phyloP scores from a whole-genome alignment of 2,113 vertebrate genomes.

The Lepisosteus osseus region DNA sequence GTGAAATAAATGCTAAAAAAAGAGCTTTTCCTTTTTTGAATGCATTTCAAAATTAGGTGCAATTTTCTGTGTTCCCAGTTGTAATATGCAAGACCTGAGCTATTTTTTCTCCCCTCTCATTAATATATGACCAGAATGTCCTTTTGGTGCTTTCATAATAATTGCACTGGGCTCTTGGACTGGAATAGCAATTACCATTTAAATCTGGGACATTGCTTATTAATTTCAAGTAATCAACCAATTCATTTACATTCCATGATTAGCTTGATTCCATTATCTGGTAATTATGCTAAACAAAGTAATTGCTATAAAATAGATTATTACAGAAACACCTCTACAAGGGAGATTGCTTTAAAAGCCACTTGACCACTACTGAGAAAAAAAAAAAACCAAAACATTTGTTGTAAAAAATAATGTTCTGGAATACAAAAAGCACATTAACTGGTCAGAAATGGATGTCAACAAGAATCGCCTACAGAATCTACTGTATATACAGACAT shows the following conservation, averaged over 20 bases:
- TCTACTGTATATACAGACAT: too few relatives aligned
- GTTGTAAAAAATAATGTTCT: too few relatives aligned
- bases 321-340: too few relatives aligned
- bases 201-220: slow-evolving; percentile 8
- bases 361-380: too few relatives aligned
- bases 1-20: not conserved
- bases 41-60: not conserved
- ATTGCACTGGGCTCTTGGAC: slow-evolving; percentile 14
- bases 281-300: not conserved
- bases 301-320: too few relatives aligned
- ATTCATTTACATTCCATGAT: slow-evolving; percentile 1
- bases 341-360: too few relatives aligned
- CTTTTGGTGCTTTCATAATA: not conserved
- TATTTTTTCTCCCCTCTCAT: slow-evolving; percentile 10
- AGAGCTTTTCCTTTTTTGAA: too few relatives aligned
- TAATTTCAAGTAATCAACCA: not conserved
- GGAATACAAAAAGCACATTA: too few relatives aligned
- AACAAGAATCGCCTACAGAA: too few relatives aligned
- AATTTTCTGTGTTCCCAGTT: slow-evolving; percentile 5
- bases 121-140: slow-evolving; percentile 5
- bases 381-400: too few relatives aligned
- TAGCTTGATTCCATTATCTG: slow-evolving; percentile 1
- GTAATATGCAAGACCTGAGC: slow-evolving; percentile 6
- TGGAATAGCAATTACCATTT: slow-evolving; percentile 18
- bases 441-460: too few relatives aligned